These are phyloP conservation scores for Lordiphosa andalusiaca DNA, from an alignment of 2,888 invertebrate species.

Conservation along the genomic window DNA sequence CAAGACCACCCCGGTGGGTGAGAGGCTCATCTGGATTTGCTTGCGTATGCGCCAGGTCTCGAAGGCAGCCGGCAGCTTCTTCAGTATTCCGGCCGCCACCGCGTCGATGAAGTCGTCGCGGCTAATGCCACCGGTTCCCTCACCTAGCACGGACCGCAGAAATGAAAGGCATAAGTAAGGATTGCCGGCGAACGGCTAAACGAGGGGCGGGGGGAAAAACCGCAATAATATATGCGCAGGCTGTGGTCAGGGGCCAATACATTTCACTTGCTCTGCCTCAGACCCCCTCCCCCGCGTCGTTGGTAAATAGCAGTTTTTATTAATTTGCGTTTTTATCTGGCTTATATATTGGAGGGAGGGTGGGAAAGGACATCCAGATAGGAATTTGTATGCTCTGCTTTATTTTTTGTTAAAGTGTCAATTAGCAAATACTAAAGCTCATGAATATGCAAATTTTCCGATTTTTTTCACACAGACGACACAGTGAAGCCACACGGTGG, in stretches of 20 bases:
- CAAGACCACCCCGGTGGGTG: slow-evolving; percentile 92
- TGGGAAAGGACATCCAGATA: slow-evolving; percentile 16
- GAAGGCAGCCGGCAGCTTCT: slow-evolving; percentile 87
- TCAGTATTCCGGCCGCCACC: slow-evolving; percentile 89
- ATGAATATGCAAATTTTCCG: slow-evolving; percentile 65
- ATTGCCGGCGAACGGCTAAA: slow-evolving; percentile 20
- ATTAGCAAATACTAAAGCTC: slow-evolving; percentile 70
- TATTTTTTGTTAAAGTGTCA: slow-evolving; percentile 56
- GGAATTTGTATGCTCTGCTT: slow-evolving; percentile 24
- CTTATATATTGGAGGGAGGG: slow-evolving; percentile 23
- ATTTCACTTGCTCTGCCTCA: slow-evolving; percentile 6
- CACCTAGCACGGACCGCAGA: slow-evolving; percentile 81
- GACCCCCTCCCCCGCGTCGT: background rate
- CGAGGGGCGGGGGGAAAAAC: slow-evolving; percentile 25
- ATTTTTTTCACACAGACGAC: slow-evolving; percentile 28
- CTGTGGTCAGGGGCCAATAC: slow-evolving; percentile 30
- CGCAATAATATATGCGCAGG: slow-evolving; percentile 43
- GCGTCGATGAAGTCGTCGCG: slow-evolving; percentile 92
- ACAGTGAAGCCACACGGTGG: slow-evolving; percentile 2
- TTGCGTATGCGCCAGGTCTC: slow-evolving; percentile 91
- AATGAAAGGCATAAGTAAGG: slow-evolving; percentile 18
- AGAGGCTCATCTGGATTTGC: slow-evolving; percentile 88
- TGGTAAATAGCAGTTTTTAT: slow-evolving; percentile 45
- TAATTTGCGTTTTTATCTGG: slow-evolving; percentile 55
- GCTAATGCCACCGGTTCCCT: slow-evolving; percentile 86